phyloP scores from a whole-genome alignment of 2,888 invertebrate genomes.

The Eumacrocentrus americanus region DNA sequence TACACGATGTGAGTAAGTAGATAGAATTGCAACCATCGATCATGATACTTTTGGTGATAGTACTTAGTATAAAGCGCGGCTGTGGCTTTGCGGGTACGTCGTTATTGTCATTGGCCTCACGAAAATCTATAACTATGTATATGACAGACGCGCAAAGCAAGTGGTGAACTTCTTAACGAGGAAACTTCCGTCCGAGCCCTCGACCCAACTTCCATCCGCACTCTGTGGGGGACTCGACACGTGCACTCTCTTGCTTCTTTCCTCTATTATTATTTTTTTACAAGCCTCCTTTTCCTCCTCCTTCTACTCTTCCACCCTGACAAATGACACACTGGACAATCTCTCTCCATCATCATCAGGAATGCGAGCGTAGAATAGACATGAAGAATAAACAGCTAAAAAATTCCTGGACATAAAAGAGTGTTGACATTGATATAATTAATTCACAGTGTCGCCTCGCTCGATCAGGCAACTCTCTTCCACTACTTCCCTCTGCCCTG shows the following conservation, averaged over 20 bases:
- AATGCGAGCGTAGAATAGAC: background rate
- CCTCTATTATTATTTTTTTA: background rate
- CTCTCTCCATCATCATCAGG: background rate
- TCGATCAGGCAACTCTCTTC: background rate
- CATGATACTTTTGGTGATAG: constrained; percentile 8
- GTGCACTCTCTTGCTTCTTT: constrained; percentile 7
- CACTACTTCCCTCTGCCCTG: background rate
- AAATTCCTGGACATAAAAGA: background rate
- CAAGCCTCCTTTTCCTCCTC: background rate
- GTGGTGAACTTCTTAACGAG: constrained; percentile 42
- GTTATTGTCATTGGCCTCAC: background rate
- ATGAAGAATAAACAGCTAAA: background rate
- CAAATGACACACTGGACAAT: background rate
- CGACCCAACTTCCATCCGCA: constrained; percentile 11
- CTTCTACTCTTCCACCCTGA: background rate
- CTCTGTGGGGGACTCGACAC: constrained; percentile 6
- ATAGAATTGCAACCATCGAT: constrained; percentile 2
- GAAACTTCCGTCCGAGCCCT: constrained; percentile 37
- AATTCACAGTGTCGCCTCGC: no score
- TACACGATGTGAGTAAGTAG: background rate
- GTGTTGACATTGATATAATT: no score
- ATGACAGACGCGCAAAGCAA: constrained; percentile 28
- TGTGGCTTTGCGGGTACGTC: constrained; percentile 5
- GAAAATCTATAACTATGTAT: constrained; percentile 20
- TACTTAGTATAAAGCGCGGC: constrained; percentile 5